Percentiles rank a stretch among this genome's conserved stretches.
phyloP scores from a whole-genome alignment of 2,888 invertebrate species.

The Gymnocheta viridis region DNA sequence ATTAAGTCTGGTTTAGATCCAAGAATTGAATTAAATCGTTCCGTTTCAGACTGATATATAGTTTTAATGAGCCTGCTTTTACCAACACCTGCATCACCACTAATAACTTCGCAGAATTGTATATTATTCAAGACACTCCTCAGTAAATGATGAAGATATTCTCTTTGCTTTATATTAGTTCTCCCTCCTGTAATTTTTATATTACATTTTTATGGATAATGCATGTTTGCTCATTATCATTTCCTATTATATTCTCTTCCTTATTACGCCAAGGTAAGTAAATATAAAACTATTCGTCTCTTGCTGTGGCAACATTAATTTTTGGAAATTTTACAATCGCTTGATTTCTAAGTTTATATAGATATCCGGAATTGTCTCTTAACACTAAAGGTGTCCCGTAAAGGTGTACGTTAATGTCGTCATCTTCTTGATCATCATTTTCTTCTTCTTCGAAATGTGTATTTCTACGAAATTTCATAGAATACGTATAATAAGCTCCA shows the following conservation, averaged over 20 bases:
- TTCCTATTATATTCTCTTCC: not conserved
- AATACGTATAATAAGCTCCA: slow-evolving; percentile 13
- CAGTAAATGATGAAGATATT: slow-evolving; percentile 35
- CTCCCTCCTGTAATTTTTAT: slow-evolving; percentile 14
- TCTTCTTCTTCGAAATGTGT: not conserved
- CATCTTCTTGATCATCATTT: not conserved
- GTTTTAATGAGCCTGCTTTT: slow-evolving; percentile 35
- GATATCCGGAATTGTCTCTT: not conserved
- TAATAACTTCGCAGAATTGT: too few relatives aligned
- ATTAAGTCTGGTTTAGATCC: slow-evolving; percentile 27
- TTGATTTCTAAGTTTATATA: slow-evolving; percentile 1
- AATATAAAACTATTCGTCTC: slow-evolving; percentile 21
- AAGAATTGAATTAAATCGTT: slow-evolving; percentile 37
- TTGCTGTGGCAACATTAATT: not conserved
- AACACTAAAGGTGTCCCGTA: not conserved
- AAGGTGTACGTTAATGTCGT: not conserved
- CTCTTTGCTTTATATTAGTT: slow-evolving; percentile 29
- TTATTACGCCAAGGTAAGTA: slow-evolving; percentile 14
- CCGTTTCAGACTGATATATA: slow-evolving; percentile 44
- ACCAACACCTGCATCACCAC: slow-evolving; percentile 62
- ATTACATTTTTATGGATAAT: not conserved
- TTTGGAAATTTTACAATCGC: slow-evolving; percentile 3
- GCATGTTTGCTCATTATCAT: slow-evolving; percentile 7
- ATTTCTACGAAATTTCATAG: not conserved
- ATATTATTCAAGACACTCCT: slow-evolving; percentile 21